These are phyloP conservation scores for Nibea albiflora DNA, from an alignment of 2,113 vertebrate species.

Conservation along the genomic window DNA sequence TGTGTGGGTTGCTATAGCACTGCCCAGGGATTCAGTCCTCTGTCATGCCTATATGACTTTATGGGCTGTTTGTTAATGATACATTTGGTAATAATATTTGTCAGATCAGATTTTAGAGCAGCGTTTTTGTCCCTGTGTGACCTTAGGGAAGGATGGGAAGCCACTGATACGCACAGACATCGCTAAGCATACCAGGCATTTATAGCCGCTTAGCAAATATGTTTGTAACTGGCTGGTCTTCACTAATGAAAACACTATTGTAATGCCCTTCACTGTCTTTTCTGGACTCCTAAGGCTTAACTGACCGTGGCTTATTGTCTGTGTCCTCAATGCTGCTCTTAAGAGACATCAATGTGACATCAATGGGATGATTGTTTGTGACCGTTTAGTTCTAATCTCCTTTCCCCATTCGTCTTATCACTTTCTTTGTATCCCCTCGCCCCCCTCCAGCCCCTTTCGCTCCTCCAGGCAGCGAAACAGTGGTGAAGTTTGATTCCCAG, in stretches of 20 bases:
- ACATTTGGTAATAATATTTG: conserved; percentile 66
- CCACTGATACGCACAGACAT: conserved; percentile 46
- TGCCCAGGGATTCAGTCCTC: conserved; percentile 63
- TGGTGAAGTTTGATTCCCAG: conserved; percentile 95
- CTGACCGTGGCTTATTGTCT: conserved; percentile 61
- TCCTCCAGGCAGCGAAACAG: conserved; percentile 88
- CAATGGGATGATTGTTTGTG: conserved; percentile 55
- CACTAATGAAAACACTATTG: conserved; percentile 61
- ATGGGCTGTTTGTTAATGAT: conserved; percentile 70
- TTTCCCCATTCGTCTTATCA: conserved; percentile 47
- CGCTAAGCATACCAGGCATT: conserved; percentile 58
- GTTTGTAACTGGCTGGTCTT: conserved; percentile 51
- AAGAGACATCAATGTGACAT: conserved; percentile 60
- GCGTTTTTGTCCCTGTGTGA: conserved; percentile 53
- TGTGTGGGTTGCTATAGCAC: conserved; percentile 72
- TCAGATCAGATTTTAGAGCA: conserved; percentile 52
- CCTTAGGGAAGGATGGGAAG: conserved; percentile 54
- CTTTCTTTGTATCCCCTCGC: conserved; percentile 37
- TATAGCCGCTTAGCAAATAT: conserved; percentile 68
- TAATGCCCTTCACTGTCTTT: conserved; percentile 50
- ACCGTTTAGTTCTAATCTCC: conserved; percentile 61
- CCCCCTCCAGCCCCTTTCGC: conserved; percentile 91
- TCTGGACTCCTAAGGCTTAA: conserved; percentile 50
- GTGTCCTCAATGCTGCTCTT: conserved; percentile 52
- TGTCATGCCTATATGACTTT: conserved; percentile 69